Base-by-base conservation (phyloP, 2,797 vertebrate species). In the Siniperca scherzeri region DNA sequence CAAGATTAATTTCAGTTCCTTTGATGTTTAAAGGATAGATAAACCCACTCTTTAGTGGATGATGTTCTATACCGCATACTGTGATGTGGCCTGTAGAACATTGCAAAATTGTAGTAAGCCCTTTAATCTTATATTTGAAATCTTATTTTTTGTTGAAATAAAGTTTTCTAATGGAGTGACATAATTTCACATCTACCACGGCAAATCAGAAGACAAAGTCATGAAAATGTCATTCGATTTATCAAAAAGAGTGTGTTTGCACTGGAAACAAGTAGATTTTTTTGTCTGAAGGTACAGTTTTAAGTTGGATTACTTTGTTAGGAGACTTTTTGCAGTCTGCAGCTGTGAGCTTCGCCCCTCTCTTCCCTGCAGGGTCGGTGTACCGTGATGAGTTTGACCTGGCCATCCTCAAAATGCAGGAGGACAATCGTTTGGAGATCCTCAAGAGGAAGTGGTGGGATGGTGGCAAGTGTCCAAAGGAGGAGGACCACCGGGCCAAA, bases 401-500 rank as follows among this genome's bases (percentile, higher is more conserved):
- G 93, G 98, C 98, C 93, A 99, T 99, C 88, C 98, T 99, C 60
- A 99, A 97, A 92, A 92, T 99, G 70, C 99, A 99, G 92, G 99
- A 99, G 92, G 99, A 98, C 94, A 99, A 99, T 93, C 97, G 98
- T 27, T 90, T 99, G 83, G 99, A 99, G 80, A 99, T 99, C 88
- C 95, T 99, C 48, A 99, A 99, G 93, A 95, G 98, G 44, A 99
- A 99, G 82, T 99, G 99, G 99, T 99, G 99, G 99, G 99, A 99
- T 73, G 99, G 99, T 7, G 98, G 99, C 27, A 98, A 97, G 88
- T 99, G 99, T 92, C 98, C 98, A 72, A 99, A 98, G 90, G 99
- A 99, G 89, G 99, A 99, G 91, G 98, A 99, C 82, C 98, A 99
- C 91, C 95, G 98, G 82, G 99, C 98, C 77, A 99, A 99, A 97